A percentile compares a stretch with the other conserved stretches of the same genome.
These are phyloP conservation scores for Chamaetylas fuelleborni DNA, from an alignment of 2,113 vertebrate genomes.

Conservation along the genomic window DNA sequence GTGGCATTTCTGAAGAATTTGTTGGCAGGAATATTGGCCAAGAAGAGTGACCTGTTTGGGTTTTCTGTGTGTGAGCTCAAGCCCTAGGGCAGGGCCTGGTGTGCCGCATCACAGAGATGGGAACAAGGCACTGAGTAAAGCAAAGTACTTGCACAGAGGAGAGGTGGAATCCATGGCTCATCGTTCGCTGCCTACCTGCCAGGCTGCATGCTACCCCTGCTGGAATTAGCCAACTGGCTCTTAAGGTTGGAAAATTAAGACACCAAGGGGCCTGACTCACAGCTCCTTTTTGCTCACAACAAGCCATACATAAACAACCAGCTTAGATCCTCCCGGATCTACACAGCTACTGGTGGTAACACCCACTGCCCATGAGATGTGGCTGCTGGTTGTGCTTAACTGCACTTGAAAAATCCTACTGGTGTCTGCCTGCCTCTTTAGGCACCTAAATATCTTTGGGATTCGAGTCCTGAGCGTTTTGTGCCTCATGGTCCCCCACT, in stretches of 20 bases:
- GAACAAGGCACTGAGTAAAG: not conserved
- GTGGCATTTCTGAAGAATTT: not conserved
- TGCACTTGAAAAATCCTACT: constrained; percentile 7
- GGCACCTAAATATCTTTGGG: constrained; percentile 21
- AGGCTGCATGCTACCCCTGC: not conserved
- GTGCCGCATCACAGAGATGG: not conserved
- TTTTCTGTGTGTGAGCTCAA: fast-evolving
- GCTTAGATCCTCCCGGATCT: not conserved
- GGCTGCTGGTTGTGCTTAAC: not conserved
- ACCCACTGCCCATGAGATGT: fast-evolving
- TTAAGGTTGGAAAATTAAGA: constrained; percentile 30
- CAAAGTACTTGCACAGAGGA: not conserved
- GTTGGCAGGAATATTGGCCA: not conserved
- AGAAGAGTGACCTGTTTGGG: not conserved
- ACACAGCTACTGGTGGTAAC: not conserved
- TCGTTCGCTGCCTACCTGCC: not conserved
- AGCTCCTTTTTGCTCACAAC: not conserved
- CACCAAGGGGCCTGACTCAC: not conserved
- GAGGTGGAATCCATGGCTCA: not conserved
- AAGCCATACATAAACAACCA: not conserved
- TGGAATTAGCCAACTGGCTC: not conserved
- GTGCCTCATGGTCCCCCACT: not conserved
- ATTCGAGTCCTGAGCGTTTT: not conserved
- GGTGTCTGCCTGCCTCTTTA: constrained; percentile 34
- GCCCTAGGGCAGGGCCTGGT: not conserved